These are phyloP conservation scores for Gymnocypris eckloni DNA, from an alignment of 2,797 vertebrate genomes.

Conservation along the genomic window DNA sequence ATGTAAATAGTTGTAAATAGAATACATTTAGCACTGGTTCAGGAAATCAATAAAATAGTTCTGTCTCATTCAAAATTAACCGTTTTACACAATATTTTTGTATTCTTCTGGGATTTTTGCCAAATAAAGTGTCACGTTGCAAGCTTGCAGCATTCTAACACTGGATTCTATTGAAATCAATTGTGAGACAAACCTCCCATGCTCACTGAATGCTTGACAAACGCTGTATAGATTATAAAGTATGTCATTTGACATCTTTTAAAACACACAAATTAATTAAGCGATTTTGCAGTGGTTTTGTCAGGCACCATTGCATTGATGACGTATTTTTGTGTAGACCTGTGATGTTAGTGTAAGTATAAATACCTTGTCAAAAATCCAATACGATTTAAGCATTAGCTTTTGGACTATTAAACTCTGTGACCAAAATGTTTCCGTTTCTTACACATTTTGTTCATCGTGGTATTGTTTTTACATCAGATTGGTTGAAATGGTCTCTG, in stretches of 20 bases:
- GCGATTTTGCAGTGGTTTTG: not conserved
- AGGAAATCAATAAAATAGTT: not conserved
- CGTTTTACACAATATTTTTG: not conserved
- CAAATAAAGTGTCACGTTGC: not conserved
- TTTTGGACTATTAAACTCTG: too few species aligned
- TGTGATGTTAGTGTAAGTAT: too few species aligned
- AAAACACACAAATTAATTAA: not conserved
- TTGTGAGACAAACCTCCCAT: not conserved
- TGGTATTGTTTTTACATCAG: too few species aligned
- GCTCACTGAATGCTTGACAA: not conserved
- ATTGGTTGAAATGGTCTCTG: too few species aligned
- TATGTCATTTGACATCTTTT: too few species aligned
- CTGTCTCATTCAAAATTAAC: not conserved
- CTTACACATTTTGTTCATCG: too few species aligned
- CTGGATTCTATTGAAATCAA: not conserved
- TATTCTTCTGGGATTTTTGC: too few species aligned
- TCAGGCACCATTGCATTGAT: not conserved
- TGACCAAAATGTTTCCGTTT: too few species aligned
- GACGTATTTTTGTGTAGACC: too few species aligned
- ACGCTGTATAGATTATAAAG: too few species aligned
- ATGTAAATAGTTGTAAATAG: not conserved
- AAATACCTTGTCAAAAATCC: too few species aligned
- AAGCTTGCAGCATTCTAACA: not conserved
- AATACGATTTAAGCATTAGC: too few species aligned
- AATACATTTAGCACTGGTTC: not conserved